Conservation (phyloP, 2,797 vertebrate species). For the Cuniculus paca region DNA sequence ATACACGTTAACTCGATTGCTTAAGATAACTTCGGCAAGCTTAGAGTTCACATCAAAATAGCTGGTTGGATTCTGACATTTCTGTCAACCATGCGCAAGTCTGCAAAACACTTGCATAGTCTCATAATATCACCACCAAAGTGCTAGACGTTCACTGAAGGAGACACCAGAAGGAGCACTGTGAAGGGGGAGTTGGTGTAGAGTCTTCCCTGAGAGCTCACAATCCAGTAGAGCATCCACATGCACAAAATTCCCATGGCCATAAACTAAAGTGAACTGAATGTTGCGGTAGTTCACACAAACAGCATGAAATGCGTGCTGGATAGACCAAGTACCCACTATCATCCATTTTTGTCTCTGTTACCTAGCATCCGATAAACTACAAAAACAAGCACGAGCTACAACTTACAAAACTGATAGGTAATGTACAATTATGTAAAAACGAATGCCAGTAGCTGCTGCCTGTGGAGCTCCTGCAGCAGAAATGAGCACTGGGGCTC, state of each 20-base stretch:
- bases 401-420: background rate
- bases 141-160: background rate
- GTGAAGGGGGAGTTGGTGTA: background rate
- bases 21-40: background rate
- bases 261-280: background rate
- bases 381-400: background rate
- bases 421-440: background rate
- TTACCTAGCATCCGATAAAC: background rate
- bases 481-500: background rate
- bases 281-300: too few species aligned
- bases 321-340: background rate
- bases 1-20: background rate
- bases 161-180: background rate
- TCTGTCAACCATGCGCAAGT: too few species aligned
- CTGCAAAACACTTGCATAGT: background rate
- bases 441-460: background rate
- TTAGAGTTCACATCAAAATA: background rate
- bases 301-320: too few species aligned
- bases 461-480: background rate
- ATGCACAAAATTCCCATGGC: background rate
- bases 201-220: background rate
- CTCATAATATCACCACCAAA: background rate
- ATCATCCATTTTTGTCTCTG: background rate
- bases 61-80: background rate
- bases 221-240: background rate